Evolutionary conservation across 2,888 invertebrate genomes (phyloP).

Genomic region (Lumbricus terrestris): DNA sequence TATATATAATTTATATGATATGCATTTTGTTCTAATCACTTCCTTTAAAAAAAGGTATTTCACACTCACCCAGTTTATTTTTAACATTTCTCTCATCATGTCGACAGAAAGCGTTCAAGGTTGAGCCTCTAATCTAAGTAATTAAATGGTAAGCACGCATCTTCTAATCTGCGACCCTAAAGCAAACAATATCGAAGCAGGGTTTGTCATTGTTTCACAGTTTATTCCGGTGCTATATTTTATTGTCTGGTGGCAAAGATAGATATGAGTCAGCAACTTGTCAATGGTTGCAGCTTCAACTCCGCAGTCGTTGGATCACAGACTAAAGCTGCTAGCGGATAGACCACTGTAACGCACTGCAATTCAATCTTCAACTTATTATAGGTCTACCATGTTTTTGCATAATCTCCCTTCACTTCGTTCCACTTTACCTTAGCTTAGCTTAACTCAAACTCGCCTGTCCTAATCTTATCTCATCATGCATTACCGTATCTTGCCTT

Average conservation of each 20-base stretch:
- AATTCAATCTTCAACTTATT: background rate
- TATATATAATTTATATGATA: too few species aligned
- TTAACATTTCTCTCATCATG: background rate
- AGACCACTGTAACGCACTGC: background rate
- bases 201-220: background rate
- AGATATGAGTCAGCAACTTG: background rate
- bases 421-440: too few species aligned
- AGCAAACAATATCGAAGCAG: background rate
- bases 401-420: too few species aligned
- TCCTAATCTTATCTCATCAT: background rate
- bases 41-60: too few species aligned
- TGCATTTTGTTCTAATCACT: too few species aligned
- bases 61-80: too few species aligned
- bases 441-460: background rate
- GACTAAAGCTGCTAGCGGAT: background rate
- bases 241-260: background rate
- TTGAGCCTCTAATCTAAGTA: background rate
- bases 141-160: background rate
- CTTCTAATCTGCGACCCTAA: background rate
- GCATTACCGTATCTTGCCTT: background rate
- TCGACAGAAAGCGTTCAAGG: background rate
- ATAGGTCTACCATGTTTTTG: too few species aligned
- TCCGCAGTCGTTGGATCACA: background rate
- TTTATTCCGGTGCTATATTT: background rate
- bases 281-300: background rate